These are phyloP conservation scores for Pangasius krempfi DNA, from an alignment of 2,797 vertebrate genomes.

Conservation along the genomic window DNA sequence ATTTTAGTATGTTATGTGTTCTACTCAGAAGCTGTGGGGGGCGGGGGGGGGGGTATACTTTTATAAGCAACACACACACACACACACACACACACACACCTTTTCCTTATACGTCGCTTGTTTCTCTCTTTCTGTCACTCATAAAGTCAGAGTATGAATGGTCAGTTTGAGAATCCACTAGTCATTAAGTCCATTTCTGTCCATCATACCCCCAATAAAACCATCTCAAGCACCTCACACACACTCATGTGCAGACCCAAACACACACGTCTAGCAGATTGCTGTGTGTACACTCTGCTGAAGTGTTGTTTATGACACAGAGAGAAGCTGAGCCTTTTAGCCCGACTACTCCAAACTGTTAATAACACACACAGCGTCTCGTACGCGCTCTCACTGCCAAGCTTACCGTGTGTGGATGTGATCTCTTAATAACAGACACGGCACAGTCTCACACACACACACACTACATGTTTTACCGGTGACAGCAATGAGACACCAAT, in stretches of 20 bases:
- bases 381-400: not conserved
- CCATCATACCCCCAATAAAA: not conserved
- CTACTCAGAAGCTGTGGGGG: too few species aligned
- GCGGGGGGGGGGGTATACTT: too few species aligned
- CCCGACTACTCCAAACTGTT: slow-evolving; percentile 9
- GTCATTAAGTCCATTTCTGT: not conserved
- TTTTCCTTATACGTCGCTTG: not conserved
- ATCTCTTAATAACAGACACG: not conserved
- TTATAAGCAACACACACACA: not conserved
- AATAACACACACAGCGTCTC: not conserved
- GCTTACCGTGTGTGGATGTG: not conserved
- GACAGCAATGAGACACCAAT: not conserved
- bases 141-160: not conserved
- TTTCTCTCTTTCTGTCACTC: not conserved
- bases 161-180: not conserved
- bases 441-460: not conserved
- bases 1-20: too few species aligned
- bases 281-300: not conserved
- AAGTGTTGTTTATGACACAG: slow-evolving; percentile 1
- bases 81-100: not conserved
- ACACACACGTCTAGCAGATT: not conserved
- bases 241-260: not conserved
- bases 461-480: not conserved
- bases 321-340: slow-evolving; percentile 7
- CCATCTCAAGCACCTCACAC: not conserved